Conservation (phyloP, 2,888 invertebrate species). For the Platycheirus rosarum region DNA sequence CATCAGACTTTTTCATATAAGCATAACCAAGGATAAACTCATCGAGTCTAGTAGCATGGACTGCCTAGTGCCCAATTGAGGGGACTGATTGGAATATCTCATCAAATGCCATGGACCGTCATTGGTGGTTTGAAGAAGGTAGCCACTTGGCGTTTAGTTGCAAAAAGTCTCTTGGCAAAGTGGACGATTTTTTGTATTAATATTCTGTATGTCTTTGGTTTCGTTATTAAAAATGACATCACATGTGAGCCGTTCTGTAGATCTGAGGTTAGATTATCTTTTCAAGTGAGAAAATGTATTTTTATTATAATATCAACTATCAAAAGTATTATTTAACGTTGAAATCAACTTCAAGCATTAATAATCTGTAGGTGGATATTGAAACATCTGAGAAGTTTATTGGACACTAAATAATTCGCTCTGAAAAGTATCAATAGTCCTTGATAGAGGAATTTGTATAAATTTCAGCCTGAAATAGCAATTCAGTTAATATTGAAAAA, state of each 20-base stretch:
- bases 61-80: neutral
- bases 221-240: conserved; percentile 5
- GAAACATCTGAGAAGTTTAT: neutral
- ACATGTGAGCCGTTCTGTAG: neutral
- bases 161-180: conserved; percentile 20
- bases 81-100: conserved; percentile 1
- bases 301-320: conserved; percentile 8
- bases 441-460: no score
- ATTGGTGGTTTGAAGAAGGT: conserved; percentile 12
- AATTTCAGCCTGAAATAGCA: no score
- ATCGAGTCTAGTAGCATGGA: conserved; percentile 5
- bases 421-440: no score
- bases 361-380: neutral
- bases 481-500: no score
- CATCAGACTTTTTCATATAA: conserved; percentile 8
- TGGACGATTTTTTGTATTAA: neutral
- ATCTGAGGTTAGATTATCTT: conserved; percentile 7
- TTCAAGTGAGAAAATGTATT: conserved; percentile 2
- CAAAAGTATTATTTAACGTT: conserved; percentile 18
- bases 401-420: no score
- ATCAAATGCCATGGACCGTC: conserved; percentile 15
- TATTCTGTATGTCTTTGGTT: conserved; percentile 6
- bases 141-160: conserved; percentile 31
- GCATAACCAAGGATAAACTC: conserved; percentile 23
- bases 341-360: neutral